Evolutionary conservation across 2,888 invertebrate genomes (phyloP).

Genomic region (Synergus laeviventris): DNA sequence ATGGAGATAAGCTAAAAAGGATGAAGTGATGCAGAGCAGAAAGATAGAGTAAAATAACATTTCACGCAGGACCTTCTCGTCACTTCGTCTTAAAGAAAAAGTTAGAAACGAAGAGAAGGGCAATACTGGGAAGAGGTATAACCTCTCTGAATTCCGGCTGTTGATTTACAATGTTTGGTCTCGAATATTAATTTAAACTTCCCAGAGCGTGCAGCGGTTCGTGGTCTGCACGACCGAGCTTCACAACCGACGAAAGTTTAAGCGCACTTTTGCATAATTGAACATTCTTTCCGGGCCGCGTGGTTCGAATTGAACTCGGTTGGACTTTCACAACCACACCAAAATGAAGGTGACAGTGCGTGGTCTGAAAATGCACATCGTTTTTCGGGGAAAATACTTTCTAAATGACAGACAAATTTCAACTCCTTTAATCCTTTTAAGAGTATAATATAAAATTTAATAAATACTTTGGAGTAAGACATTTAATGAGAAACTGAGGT

Average conservation of each 20-base stretch:
- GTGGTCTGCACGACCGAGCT: conserved; percentile 53
- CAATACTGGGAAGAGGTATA: conserved; percentile 30
- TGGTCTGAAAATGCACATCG: conserved; percentile 46
- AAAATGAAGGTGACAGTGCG: conserved; percentile 55
- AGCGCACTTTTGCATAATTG: conserved; percentile 71
- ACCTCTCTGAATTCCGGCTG: conserved; percentile 48
- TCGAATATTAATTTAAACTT: conserved; percentile 72
- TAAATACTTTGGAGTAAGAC: no score
- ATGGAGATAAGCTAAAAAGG: background rate
- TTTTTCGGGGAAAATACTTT: conserved; percentile 49
- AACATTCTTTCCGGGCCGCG: conserved; percentile 65
- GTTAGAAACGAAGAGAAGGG: conserved; percentile 26
- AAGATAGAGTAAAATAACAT: conserved; percentile 36
- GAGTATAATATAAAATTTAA: no score
- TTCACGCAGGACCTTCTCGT: conserved; percentile 39
- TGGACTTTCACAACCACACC: conserved; percentile 48
- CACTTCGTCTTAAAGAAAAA: conserved; percentile 22
- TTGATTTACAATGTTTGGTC: conserved; percentile 70
- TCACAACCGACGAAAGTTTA: conserved; percentile 59
- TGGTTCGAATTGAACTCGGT: conserved; percentile 53
- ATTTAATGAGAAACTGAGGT: background rate
- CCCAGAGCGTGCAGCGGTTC: conserved; percentile 51
- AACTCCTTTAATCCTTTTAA: background rate
- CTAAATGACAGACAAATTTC: conserved; percentile 29
- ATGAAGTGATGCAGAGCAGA: background rate